Evolutionary conservation across 1,140 invertebrate species (phyloP).

Genomic region (Drosophila athabasca): DNA sequence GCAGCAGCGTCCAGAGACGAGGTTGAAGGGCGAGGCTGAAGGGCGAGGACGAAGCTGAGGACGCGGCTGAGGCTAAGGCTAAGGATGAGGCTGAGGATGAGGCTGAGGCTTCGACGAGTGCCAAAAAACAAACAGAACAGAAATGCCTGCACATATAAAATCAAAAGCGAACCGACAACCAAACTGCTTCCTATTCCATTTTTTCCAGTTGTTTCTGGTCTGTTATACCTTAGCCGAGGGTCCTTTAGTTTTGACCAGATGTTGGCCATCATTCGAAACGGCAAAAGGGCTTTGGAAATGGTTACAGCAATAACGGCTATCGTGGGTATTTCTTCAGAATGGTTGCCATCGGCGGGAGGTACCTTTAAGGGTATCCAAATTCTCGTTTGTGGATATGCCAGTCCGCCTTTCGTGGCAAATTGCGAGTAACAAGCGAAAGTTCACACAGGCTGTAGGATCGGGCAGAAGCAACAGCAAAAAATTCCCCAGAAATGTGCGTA

Average conservation of each 20-base stretch:
- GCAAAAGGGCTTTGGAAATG: too few species aligned
- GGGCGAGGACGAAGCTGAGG: too few species aligned
- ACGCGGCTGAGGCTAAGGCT: constrained; percentile 5
- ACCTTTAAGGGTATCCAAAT: too few species aligned
- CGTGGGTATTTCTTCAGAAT: too few species aligned
- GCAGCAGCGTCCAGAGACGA: constrained; percentile 9
- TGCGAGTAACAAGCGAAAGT: constrained; percentile 78
- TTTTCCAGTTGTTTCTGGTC: constrained; percentile 14
- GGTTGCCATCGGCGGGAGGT: too few species aligned
- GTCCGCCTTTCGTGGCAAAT: constrained; percentile 48
- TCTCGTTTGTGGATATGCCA: too few species aligned
- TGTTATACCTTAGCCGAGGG: not conserved
- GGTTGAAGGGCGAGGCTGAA: constrained; percentile 22
- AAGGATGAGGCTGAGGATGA: constrained; percentile 9
- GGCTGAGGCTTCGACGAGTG: constrained; percentile 9
- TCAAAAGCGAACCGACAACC: constrained; percentile 46
- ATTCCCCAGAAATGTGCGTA: constrained; percentile 64
- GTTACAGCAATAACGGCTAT: too few species aligned
- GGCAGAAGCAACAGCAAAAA: constrained; percentile 32
- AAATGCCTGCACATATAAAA: constrained; percentile 65
- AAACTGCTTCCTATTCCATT: constrained; percentile 12
- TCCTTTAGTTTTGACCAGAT: too few species aligned
- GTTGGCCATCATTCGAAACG: too few species aligned
- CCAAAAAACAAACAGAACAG: constrained; percentile 77
- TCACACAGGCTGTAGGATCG: constrained; percentile 67